Evolutionary conservation across 2,888 invertebrate species (phyloP).

Genomic region (Drosophila ezoana): DNA sequence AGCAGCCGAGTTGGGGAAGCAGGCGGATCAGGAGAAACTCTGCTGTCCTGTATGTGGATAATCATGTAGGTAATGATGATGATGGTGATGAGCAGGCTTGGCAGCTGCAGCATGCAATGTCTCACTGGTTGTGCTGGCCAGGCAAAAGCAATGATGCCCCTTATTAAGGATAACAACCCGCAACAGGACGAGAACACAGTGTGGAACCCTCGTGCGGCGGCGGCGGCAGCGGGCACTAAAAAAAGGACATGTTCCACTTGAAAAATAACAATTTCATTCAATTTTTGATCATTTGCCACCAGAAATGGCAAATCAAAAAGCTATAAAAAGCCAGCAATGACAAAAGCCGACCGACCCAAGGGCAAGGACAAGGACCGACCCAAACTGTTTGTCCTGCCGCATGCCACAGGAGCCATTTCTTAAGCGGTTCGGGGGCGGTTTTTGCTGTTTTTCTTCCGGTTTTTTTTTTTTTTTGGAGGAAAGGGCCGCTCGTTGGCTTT

Average conservation of each 20-base stretch:
- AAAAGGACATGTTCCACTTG: conserved; percentile 81
- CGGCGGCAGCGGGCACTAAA: conserved; percentile 38
- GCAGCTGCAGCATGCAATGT: conserved; percentile 41
- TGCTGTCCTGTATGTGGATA: conserved; percentile 2
- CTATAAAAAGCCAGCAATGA: conserved; percentile 78
- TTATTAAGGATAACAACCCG: conserved; percentile 80
- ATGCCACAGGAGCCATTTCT: conserved; percentile 48
- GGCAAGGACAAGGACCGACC: conserved; percentile 34
- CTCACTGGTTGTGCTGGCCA: conserved; percentile 9
- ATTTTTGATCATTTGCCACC: conserved; percentile 82
- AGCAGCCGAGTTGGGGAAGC: too few relatives aligned
- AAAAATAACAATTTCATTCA: conserved; percentile 82
- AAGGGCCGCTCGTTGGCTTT: conserved; percentile 64
- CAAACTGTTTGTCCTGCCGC: conserved; percentile 57
- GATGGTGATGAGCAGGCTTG: conserved; percentile 8
- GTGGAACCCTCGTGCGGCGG: conserved; percentile 26
- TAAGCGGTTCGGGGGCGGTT: conserved; percentile 69
- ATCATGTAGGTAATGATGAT: conserved; percentile 9
- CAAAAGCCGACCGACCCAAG: conserved; percentile 36
- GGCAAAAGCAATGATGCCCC: conserved; percentile 51
- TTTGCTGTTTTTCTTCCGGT: conserved; percentile 26
- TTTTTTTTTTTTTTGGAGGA: conserved; percentile 11
- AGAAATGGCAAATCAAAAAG: conserved; percentile 82
- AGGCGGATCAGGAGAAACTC: neutral
- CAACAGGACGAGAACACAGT: conserved; percentile 67